phyloP scores from a whole-genome alignment of 2,113 vertebrate genomes.

The Perccottus glenii region DNA sequence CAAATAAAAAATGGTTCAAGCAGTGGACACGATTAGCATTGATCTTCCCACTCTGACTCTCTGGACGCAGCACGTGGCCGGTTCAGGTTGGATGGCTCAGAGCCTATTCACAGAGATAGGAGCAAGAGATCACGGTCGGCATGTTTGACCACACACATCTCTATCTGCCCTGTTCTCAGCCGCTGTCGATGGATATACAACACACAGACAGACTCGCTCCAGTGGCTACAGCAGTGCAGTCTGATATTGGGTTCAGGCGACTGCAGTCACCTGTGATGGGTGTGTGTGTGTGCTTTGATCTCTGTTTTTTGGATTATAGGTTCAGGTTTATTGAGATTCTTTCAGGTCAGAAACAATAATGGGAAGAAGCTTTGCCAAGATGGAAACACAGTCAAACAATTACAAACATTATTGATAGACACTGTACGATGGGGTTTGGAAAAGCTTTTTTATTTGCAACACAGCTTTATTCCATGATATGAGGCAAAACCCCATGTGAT shows the following conservation, averaged over 20 bases:
- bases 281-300: background rate
- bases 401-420: background rate
- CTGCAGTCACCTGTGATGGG: background rate
- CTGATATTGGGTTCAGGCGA: background rate
- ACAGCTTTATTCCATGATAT: no score
- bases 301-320: constrained; percentile 1
- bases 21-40: constrained; percentile 51
- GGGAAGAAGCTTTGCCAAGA: background rate
- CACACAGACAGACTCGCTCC: constrained; percentile 3
- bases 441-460: no score
- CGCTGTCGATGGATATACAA: constrained; percentile 14
- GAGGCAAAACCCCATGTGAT: no score
- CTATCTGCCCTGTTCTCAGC: no score
- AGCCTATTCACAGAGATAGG: constrained; percentile 13
- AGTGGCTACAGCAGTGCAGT: constrained; percentile 6
- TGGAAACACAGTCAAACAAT: constrained; percentile 2
- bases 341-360: constrained; percentile 10
- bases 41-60: constrained; percentile 32
- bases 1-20: constrained; percentile 45
- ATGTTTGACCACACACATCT: constrained; percentile 35
- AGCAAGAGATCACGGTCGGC: constrained; percentile 23
- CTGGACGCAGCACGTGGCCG: constrained; percentile 2
- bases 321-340: constrained; percentile 1
- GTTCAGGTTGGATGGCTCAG: constrained; percentile 16
- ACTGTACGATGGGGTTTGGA: no score